Evolutionary conservation across 2,113 vertebrate genomes (phyloP), one percentile per base, ranked within the genome.

Genomic region (Mionectes macconnelli): DNA sequence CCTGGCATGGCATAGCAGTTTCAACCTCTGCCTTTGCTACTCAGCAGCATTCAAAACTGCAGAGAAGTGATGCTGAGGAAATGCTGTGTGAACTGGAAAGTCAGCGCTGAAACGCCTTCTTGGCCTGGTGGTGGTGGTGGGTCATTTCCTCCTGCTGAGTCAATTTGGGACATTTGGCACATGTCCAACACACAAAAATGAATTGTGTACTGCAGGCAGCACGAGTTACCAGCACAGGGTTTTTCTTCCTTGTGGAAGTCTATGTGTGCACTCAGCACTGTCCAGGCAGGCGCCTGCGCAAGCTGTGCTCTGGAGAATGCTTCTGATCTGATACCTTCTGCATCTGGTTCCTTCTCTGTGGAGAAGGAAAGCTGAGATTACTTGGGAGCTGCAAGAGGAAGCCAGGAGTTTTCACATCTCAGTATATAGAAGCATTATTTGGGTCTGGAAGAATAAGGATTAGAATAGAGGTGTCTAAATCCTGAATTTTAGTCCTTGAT

Each of bases 211-310:
- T 0, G 0, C 47, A 22, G 47, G 47, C 63, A 67, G 21, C 16
- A 6, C 0, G 6, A 20, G 5, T 62, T 82, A 30, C 25, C 11
- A 28, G 44, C 0, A 0, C 53, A 22, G 31, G 50, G 50, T 27
- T 86, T 80, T 66, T 44, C 33, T 22, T 79, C 53, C n/a, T 50
- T 76, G 63, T 2, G 0, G 85, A 69, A 70, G 15, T 73, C 49
- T 66, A 10, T 30, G 50, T 33, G 18, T 27, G 39, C 2, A 0
- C 33, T 59, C 25, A 7, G 39, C 0, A 0, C 49, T 0, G 0
- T 49, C 37, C 0, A 0, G 22, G 14, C 0, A 0, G 47, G 42
- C 0, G 13, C 50, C 42, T 49, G 63, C 16, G 8, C 64, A 37
- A 5, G 27, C 69, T 70, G 39, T 28, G 18, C 27, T 75, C 35